phyloP scores from a whole-genome alignment of 2,797 vertebrate genomes.

The Leptoclinus maculatus region DNA sequence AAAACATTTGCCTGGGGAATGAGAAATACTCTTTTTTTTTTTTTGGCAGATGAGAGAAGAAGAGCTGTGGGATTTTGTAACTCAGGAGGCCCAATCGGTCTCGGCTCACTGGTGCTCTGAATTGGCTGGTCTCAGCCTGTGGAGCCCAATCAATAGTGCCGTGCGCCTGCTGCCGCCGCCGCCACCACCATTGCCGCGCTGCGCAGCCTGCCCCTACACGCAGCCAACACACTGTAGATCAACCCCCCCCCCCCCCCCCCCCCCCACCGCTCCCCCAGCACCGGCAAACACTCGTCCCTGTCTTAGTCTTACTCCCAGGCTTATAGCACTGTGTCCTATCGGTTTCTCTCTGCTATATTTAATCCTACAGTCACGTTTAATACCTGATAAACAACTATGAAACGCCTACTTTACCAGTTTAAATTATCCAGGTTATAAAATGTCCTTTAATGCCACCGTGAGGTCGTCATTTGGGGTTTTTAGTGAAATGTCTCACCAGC shows the following conservation, averaged over 20 bases:
- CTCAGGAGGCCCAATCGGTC: conserved; percentile 85
- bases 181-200: conserved; percentile 36
- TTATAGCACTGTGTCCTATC: conserved; percentile 9
- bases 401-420: conserved; percentile 4
- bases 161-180: conserved; percentile 59
- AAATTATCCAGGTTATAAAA: background rate
- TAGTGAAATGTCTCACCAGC: background rate
- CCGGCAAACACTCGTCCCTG: conserved; percentile 42
- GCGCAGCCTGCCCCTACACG: conserved; percentile 56
- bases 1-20: conserved; percentile 77
- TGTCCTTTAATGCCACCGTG: background rate
- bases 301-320: conserved; percentile 40
- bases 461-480: background rate
- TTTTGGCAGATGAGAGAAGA: conserved; percentile 76
- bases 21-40: conserved; percentile 68
- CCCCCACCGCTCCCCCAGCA: background rate
- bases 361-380: background rate
- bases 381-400: background rate
- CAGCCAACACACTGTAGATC: conserved; percentile 60
- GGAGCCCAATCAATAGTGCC: conserved; percentile 84
- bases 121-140: conserved; percentile 86
- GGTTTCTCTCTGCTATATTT: background rate
- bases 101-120: conserved; percentile 86
- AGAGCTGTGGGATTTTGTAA: conserved; percentile 82
- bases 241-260: conserved; percentile 13